Conservation (phyloP, 2,113 vertebrate genomes). For the Indicator indicator region DNA sequence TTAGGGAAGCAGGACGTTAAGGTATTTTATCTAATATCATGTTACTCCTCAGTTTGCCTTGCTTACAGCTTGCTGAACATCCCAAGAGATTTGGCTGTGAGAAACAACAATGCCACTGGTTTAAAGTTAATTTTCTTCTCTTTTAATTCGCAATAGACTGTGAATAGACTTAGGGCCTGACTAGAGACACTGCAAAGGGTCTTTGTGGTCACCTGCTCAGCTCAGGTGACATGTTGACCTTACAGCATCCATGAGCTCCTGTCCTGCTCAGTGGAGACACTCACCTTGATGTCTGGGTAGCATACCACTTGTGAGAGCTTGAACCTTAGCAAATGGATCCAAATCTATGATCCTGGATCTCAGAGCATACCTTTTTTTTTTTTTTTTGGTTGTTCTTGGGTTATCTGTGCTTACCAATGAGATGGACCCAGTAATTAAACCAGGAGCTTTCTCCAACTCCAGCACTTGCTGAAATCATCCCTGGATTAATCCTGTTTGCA, state of each 20-base stretch:
- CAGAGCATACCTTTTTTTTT: neutral
- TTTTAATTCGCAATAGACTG: neutral
- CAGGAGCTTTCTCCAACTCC: neutral
- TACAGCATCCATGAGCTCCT: neutral
- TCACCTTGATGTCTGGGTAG: fast-evolving
- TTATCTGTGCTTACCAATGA: neutral
- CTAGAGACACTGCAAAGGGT: fast-evolving
- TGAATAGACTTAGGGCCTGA: neutral
- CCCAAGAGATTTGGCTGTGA: neutral
- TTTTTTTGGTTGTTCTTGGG: neutral
- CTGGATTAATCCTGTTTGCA: neutral
- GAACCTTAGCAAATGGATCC: neutral
- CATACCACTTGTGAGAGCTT: neutral
- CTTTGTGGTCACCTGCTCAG: neutral
- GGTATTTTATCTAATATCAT: neutral
- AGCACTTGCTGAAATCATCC: neutral
- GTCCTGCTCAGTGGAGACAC: neutral
- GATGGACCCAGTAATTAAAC: neutral
- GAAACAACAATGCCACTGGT: neutral
- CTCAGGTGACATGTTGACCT: neutral
- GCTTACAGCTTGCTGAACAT: neutral
- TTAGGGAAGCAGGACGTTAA: neutral
- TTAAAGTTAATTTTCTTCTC: neutral
- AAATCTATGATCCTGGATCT: neutral
- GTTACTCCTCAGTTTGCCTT: neutral